Evolutionary conservation across 2,113 vertebrate species (phyloP).

Genomic region (Dipodomys stephensi): DNA sequence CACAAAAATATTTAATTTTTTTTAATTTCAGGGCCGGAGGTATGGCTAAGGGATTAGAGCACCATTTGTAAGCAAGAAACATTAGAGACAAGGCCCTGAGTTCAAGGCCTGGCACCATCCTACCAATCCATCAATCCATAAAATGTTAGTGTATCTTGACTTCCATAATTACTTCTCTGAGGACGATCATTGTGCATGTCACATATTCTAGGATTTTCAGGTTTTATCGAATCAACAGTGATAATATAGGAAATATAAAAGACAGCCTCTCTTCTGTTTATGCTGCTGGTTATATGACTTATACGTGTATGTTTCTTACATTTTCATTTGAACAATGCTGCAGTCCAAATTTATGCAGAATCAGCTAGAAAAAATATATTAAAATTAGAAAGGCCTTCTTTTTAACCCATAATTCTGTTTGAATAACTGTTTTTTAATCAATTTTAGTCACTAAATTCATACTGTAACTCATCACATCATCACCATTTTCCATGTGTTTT

Average conservation of each 20-base stretch:
- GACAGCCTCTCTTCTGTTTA: slow-evolving; percentile 8
- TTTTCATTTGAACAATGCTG: slow-evolving; percentile 21
- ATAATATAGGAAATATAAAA: slow-evolving; percentile 55
- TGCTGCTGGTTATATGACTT: neutral
- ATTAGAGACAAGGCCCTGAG: no score
- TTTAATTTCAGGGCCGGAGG: no score
- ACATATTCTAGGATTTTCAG: neutral
- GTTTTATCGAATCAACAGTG: neutral
- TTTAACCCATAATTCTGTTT: slow-evolving; percentile 57
- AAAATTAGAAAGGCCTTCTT: slow-evolving; percentile 41
- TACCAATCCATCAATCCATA: no score
- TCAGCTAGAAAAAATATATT: neutral
- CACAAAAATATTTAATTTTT: neutral
- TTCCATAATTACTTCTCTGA: neutral
- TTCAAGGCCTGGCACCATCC: no score
- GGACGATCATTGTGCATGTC: neutral
- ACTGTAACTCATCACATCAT: neutral
- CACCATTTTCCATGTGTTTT: neutral
- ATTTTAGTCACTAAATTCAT: slow-evolving; percentile 71
- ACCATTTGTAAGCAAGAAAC: no score
- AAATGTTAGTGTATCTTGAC: neutral
- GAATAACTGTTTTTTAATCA: slow-evolving; percentile 63
- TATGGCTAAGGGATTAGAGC: no score
- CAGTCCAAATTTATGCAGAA: neutral
- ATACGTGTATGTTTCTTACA: neutral